phyloP scores from a whole-genome alignment of 2,797 vertebrate genomes.

The Darevskia nairensis region DNA sequence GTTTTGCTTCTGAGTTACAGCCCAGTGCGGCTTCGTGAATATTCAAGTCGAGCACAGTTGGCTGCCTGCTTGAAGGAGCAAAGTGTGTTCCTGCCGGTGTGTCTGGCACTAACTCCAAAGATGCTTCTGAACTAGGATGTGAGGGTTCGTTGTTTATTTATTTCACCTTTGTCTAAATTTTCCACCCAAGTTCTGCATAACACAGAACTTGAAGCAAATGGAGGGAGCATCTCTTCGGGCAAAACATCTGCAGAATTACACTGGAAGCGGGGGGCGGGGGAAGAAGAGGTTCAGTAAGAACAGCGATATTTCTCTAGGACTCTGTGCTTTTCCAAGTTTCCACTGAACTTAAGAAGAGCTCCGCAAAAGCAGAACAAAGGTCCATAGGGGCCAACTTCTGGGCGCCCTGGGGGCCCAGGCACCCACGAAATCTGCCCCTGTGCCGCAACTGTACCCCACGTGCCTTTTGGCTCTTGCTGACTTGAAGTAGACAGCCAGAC shows the following conservation, averaged over 20 bases:
- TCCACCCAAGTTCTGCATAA: not conserved
- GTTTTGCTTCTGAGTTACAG: slow-evolving; percentile 55
- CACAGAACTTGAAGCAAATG: not conserved
- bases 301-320: not conserved
- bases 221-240: not conserved
- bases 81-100: not conserved
- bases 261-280: not conserved
- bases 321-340: not conserved
- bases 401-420: no score
- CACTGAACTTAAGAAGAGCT: not conserved
- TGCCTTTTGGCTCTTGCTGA: not conserved
- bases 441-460: no score
- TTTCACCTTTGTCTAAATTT: not conserved
- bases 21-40: slow-evolving; percentile 4
- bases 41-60: slow-evolving; percentile 6
- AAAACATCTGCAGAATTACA: not conserved
- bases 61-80: not conserved
- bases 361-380: no score
- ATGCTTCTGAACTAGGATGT: not conserved
- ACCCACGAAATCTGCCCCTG: no score
- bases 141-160: not conserved
- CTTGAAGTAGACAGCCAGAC: not conserved
- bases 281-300: not conserved
- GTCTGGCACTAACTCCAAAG: not conserved
- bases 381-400: no score